Percentiles rank a stretch among this genome's conserved stretches.
These are phyloP conservation scores for Premnoplex brunnescens DNA, from an alignment of 2,797 vertebrate genomes.

Conservation along the genomic window DNA sequence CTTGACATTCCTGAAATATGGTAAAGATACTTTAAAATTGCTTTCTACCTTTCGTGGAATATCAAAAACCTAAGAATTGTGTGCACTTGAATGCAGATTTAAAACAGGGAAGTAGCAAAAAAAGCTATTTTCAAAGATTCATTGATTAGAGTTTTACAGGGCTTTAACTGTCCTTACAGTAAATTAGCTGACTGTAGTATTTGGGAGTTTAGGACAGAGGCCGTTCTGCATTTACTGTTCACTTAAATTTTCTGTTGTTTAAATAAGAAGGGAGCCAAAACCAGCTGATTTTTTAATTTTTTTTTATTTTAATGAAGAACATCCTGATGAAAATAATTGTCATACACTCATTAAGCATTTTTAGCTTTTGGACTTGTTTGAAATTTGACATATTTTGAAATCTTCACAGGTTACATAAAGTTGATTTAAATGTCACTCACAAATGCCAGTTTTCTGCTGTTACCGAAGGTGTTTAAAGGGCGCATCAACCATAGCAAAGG, in stretches of 20 bases:
- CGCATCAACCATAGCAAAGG: fast-evolving
- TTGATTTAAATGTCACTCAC: not conserved
- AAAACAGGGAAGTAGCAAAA: not conserved
- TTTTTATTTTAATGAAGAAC: not conserved
- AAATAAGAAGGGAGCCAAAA: conserved; percentile 15
- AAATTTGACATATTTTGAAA: not conserved
- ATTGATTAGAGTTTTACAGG: not conserved
- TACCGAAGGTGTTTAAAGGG: fast-evolving
- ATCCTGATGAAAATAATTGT: not conserved
- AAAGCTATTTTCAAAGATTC: not conserved
- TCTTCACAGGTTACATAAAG: not conserved
- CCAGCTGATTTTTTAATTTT: not conserved
- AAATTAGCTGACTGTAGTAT: not conserved
- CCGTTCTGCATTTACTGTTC: not conserved
- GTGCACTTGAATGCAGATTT: not conserved
- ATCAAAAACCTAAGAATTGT: not conserved
- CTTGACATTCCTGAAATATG: conserved; percentile 27
- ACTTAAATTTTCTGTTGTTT: not conserved
- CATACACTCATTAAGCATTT: not conserved
- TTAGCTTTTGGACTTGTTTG: not conserved
- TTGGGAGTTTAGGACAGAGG: not conserved
- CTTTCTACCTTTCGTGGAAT: not conserved
- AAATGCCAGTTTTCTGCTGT: not conserved
- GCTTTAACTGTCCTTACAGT: conserved; percentile 10
- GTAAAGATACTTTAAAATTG: not conserved